Evolutionary conservation across 2,113 vertebrate genomes (phyloP).

Genomic region (Scatophagus argus): DNA sequence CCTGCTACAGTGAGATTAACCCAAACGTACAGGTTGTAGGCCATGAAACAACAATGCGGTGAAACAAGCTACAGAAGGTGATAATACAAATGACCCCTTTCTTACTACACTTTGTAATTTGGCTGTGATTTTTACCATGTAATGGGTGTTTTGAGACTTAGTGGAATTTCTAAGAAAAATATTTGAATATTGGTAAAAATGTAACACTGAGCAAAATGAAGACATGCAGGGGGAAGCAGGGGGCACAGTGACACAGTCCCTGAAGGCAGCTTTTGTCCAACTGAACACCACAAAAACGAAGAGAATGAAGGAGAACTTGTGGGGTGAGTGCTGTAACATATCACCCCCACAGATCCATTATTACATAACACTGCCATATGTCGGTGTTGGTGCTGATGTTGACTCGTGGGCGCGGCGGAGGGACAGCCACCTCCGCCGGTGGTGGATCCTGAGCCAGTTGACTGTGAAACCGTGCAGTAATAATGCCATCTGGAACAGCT

Average conservation of each 20-base stretch:
- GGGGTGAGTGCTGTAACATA: conserved; percentile 9
- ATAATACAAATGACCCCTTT: neutral
- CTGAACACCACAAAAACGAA: neutral
- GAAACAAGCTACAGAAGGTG: neutral
- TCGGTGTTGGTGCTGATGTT: conserved; percentile 56
- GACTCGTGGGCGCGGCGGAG: conserved; percentile 26
- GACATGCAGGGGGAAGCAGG: neutral
- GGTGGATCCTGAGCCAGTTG: conserved; percentile 57
- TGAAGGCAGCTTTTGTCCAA: neutral
- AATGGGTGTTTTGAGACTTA: neutral
- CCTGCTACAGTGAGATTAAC: neutral
- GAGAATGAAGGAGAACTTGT: neutral
- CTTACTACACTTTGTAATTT: too few relatives aligned
- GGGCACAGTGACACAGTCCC: neutral
- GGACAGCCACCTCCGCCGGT: conserved; percentile 54
- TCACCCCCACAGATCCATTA: conserved; percentile 19
- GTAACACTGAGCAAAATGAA: neutral
- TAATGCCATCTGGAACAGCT: conserved; percentile 77
- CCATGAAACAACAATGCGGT: neutral
- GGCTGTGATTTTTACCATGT: neutral
- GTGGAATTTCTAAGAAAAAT: neutral
- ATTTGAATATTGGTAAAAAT: neutral
- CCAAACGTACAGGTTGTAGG: neutral
- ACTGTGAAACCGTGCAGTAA: conserved; percentile 56
- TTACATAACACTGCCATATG: conserved; percentile 72